These are phyloP conservation scores for Polydrusus pterygomalis DNA, from an alignment of 2,888 invertebrate genomes.

Conservation along the genomic window DNA sequence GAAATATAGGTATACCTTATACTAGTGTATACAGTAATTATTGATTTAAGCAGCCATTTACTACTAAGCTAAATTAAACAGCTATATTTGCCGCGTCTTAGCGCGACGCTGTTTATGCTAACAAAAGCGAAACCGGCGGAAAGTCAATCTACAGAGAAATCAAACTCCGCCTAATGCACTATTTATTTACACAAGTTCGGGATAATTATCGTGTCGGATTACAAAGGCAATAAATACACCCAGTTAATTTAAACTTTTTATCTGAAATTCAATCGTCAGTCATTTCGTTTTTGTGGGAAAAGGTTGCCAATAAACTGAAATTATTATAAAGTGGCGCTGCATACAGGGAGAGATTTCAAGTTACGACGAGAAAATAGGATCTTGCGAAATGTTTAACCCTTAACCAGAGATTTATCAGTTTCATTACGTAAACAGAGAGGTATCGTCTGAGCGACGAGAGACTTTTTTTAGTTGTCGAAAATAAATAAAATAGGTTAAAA, in stretches of 20 bases:
- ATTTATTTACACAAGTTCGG: constrained; percentile 54
- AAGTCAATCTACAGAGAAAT: constrained; percentile 50
- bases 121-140: constrained; percentile 39
- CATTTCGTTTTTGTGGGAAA: not conserved
- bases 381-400: too few species aligned
- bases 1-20: too few species aligned
- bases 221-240: constrained; percentile 48
- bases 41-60: constrained; percentile 6
- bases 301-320: not conserved
- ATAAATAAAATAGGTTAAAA: too few species aligned
- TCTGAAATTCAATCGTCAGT: constrained; percentile 19
- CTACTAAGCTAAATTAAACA: constrained; percentile 4
- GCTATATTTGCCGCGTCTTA: constrained; percentile 19
- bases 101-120: constrained; percentile 27
- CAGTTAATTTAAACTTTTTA: constrained; percentile 41
- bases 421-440: too few species aligned
- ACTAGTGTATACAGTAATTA: not conserved
- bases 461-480: too few species aligned
- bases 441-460: too few species aligned
- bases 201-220: constrained; percentile 53
- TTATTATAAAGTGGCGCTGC: not conserved
- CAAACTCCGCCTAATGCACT: constrained; percentile 51
- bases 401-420: too few species aligned
- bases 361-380: too few species aligned
- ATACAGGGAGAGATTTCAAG: too few species aligned